These are phyloP conservation scores for Orthosia gracilis DNA, from an alignment of 2,888 invertebrate species.

Conservation along the genomic window DNA sequence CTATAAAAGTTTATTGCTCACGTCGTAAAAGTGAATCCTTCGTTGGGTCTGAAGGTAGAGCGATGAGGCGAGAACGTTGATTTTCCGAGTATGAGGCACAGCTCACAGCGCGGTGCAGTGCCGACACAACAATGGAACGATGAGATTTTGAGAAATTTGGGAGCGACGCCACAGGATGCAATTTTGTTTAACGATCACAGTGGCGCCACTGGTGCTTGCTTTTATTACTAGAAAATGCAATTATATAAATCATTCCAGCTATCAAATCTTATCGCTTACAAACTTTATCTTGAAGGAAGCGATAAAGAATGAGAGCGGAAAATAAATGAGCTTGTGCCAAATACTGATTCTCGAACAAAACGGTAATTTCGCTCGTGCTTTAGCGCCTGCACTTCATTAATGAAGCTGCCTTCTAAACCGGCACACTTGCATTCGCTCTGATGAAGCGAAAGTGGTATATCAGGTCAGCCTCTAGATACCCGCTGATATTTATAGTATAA, in stretches of 20 bases:
- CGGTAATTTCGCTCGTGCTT: constrained; percentile 9
- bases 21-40: constrained; percentile 82
- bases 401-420: constrained; percentile 61
- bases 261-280: constrained; percentile 34
- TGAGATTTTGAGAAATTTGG: constrained; percentile 62
- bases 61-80: constrained; percentile 72
- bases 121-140: constrained; percentile 55
- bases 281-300: constrained; percentile 27
- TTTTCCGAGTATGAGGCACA: constrained; percentile 71
- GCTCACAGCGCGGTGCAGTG: constrained; percentile 43
- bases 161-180: constrained; percentile 44
- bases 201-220: constrained; percentile 44
- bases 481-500: constrained; percentile 50
- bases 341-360: constrained; percentile 31
- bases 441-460: constrained; percentile 76
- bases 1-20: constrained; percentile 84
- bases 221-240: constrained; percentile 43
- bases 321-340: constrained; percentile 24
- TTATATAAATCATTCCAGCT: constrained; percentile 40
- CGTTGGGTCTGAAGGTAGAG: constrained; percentile 73
- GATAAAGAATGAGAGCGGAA: constrained; percentile 24
- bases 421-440: constrained; percentile 67
- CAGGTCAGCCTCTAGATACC: constrained; percentile 62
- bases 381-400: constrained; percentile 28
- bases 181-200: constrained; percentile 55